Base-by-base conservation (phyloP, 2,113 vertebrate species). In the Chroicocephalus ridibundus region DNA sequence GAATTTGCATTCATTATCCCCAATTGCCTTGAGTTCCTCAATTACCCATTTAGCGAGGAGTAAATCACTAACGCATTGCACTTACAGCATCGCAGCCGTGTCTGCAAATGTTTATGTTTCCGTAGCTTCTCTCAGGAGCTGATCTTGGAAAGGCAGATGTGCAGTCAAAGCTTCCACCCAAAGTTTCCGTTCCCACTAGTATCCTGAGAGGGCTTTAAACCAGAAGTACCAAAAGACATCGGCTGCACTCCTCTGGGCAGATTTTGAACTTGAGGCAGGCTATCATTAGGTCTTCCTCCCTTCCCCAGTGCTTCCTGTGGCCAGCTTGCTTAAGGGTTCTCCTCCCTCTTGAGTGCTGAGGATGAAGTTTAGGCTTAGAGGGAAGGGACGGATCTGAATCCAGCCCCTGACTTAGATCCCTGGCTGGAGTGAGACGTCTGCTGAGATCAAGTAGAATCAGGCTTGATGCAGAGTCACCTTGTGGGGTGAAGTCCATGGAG, bases 1-100 rank as follows among this genome's bases (percentile, higher is more conserved):
- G 32, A 94, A 88, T 88, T 90, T 78, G 55, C 82, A 83, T 93
- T 96, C 68, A 54, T 96, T 94, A 90, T 88, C 29, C 51, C 64
- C 46, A 79, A 3, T 68, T 88, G 49, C 78, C 62, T 85, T 4
- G 6, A 90, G 68, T 90, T 84, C 78, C 58, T 94, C 84, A 85
- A 34, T 88, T 90, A 77, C 26, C 47, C 49, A 17, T 74, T 92
- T 66, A 86, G 40, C 0, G 7, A 92, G 78, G 36, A 86, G 82
- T 88, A 83, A 91, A 90, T 91, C 27, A 15, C 44, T 58, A 65
- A 60, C 2, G 2, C 52, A 42, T 78, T 2, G 1, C 52, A 38
- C n/a, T 66, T 72, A 40, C 3, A 71, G 57, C 34, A 31, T 76
- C 11, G 0, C 34, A 15, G 27, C 0, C 0, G 22, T 76, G 32